Base-by-base conservation (phyloP, 2,888 invertebrate genomes). In the Rapana venosa region DNA sequence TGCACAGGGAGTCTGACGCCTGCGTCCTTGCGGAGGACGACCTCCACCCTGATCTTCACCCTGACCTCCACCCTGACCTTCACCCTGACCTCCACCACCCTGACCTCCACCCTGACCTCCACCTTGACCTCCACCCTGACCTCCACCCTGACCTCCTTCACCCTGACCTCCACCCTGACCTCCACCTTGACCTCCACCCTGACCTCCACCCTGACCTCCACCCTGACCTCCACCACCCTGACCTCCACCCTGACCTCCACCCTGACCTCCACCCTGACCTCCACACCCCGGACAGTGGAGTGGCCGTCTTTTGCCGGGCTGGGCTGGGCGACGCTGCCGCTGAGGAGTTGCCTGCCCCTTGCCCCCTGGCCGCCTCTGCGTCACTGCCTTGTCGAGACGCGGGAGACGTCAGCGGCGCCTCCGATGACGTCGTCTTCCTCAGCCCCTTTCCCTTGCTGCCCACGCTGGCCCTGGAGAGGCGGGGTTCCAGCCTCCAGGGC, bases 231-330 rank as follows among this genome's bases (percentile, higher is more conserved):
- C 20, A 74, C 26, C 26, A 74, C 74, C 20, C 20, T n/a, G n/a
- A 74, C 77, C 77, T 77, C 8, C 47, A 47, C 32, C 35, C 32
- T 79, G 77, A 79, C 35, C 77, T 20, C n/a, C 58, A 30, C 30
- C 56, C n/a, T 58, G 85, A 58, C 85, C 30, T 58, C n/a, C 17
- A 30, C 77, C 32, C 35, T 79, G 77, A 79, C 77, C 77, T 79
- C 32, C 13, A 17, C 30, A 2, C 26, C 66, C 66, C 26, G 15
- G 81, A 83, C 77, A 32, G 17, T 32, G 77, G 32, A 2, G 77
- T 79, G 32, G 77, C 30, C 47, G 81, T 83, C 22, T 22, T 47
- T 26, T 83, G 47, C 26, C 36, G 15, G 1, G 22, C 47, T 36
- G 20, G 36, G 81, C 26, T 6, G 22, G 47, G 47, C 1, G 11